phyloP scores from a whole-genome alignment of 2,113 vertebrate genomes.

The Salvelinus alpinus region DNA sequence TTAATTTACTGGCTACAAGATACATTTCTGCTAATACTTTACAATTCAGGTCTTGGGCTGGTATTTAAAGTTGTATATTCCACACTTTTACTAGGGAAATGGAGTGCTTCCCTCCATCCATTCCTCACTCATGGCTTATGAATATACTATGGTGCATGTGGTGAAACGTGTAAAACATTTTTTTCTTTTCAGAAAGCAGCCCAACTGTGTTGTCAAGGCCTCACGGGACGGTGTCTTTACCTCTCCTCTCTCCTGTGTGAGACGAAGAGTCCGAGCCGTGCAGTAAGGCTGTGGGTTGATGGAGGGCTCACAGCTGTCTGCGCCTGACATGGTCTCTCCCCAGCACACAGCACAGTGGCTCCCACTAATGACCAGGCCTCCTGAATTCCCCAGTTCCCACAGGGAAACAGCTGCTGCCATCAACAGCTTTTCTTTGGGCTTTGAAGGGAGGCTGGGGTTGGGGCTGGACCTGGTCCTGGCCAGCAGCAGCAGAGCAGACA shows the following conservation, averaged over 20 bases:
- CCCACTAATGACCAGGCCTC: conserved; percentile 74
- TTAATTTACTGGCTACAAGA: conserved; percentile 18
- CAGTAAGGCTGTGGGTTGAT: conserved; percentile 41
- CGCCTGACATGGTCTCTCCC: conserved; percentile 30
- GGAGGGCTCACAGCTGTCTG: conserved; percentile 66
- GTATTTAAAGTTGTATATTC: conserved; percentile 6
- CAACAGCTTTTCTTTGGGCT: conserved; percentile 58
- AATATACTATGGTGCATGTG: neutral
- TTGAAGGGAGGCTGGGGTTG: conserved; percentile 66
- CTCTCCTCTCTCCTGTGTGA: conserved; percentile 1
- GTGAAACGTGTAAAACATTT: conserved; percentile 9
- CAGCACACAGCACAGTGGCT: conserved; percentile 61
- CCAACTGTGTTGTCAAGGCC: conserved; percentile 11
- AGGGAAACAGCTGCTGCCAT: conserved; percentile 75
- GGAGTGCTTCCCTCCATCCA: neutral
- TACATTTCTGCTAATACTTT: conserved; percentile 23
- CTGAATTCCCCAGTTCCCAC: conserved; percentile 60
- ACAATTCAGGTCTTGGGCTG: too few relatives aligned
- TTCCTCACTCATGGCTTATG: neutral
- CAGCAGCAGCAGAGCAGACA: conserved; percentile 54
- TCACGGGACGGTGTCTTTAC: conserved; percentile 25
- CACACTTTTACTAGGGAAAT: conserved; percentile 5
- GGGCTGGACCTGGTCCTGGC: conserved; percentile 46
- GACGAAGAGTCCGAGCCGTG: conserved; percentile 10
- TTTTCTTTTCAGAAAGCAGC: conserved; percentile 1